Base-by-base conservation (phyloP, 2,113 vertebrate species). In the Melanostigma gelatinosum region DNA sequence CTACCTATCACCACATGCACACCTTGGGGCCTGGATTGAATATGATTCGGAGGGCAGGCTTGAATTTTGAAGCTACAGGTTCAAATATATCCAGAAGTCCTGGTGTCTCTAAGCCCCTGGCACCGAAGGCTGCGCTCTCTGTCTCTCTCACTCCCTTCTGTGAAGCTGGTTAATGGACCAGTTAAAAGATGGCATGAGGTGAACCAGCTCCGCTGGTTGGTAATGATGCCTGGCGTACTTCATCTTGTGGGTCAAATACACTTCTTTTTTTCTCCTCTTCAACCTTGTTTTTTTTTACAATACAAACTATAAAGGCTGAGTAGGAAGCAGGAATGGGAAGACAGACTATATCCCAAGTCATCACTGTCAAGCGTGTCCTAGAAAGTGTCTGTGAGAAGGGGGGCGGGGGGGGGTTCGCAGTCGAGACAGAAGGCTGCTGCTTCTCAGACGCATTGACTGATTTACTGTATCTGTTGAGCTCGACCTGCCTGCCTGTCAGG, bases 401-500 rank as follows among this genome's bases (percentile, higher is more conserved):
- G 27, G 24, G 24, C 16, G 0, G n/a, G n/a, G 58, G 22, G 74
- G 75, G 50, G 48, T 15, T 50, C 62, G 67, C 57, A 83, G 89
- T 94, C 91, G 18, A 92, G 90, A 88, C 68, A 70, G 72, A 77
- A 75, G 82, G 67, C 90, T 85, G 83, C 90, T 83, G 73, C 90
- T 85, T 81, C 89, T 92, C 87, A 89, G 87, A 88, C 86, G 80
- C 85, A 69, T 68, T 88, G 85, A 91, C 92, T 93, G 87, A 91
- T 94, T 92, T 93, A 87, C 87, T 90, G 89, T 91, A 92, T 93
- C 89, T 92, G 87, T 87, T 71, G 87, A 86, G 85, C 90, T 87
- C 27, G 85, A 83, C 87, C 87, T 78, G 86, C 78, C 88, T 89
- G 87, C 68, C 92, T 92, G 91, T 93, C 92, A 94, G 90, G 91